Evolutionary conservation across 2,113 vertebrate species (phyloP), one percentile per base, ranked within the genome.

Genomic region (Tetrao urogallus): DNA sequence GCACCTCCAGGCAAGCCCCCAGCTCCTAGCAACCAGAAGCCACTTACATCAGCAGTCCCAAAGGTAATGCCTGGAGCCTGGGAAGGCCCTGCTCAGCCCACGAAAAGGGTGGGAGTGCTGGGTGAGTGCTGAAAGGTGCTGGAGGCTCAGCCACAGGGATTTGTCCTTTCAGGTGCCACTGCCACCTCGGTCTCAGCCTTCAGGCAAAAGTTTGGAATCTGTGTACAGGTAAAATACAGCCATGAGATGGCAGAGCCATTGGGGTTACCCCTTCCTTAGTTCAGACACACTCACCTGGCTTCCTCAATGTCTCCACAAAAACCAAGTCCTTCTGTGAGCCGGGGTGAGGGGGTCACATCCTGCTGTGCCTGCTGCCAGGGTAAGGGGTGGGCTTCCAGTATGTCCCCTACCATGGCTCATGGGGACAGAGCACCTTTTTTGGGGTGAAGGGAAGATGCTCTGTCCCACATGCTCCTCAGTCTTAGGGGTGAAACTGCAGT

Each of bases 221-320:
- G 40, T 65, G 60, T 96, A 96, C 97, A 98, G 98, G 98, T 98
- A 97, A 92, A 89, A 64, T 7, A 8, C 0, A 12, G 42, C 18
- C 20, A 1, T 1, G 18, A 30, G 30, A 70, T 65, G 34, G 34
- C 43, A 89, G 61, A 90, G n/a, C 27, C 27, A 4, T 1, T 3
- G 2, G 25, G 27, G 6, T 8, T 43, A 27, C 36, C 28, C 3
- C 2, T 42, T 48, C 25, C 11, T 4, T 38, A 1, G 2, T 27
- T 38, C 9, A 10, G 3, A 25, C 1, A 0, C 0, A 1, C 50
- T 32, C 52, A 34, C 48, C 36, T 16, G 11, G 32, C 11, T 19
- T 77, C 58, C 22, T 56, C 2, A 5, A 1, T 0, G 2, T 36
- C 4, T 36, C 30, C 22, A 4, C 3, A 16, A 32, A 54, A 43